Evolutionary conservation across 2,113 vertebrate species (phyloP).

Genomic region (Gobius niger): DNA sequence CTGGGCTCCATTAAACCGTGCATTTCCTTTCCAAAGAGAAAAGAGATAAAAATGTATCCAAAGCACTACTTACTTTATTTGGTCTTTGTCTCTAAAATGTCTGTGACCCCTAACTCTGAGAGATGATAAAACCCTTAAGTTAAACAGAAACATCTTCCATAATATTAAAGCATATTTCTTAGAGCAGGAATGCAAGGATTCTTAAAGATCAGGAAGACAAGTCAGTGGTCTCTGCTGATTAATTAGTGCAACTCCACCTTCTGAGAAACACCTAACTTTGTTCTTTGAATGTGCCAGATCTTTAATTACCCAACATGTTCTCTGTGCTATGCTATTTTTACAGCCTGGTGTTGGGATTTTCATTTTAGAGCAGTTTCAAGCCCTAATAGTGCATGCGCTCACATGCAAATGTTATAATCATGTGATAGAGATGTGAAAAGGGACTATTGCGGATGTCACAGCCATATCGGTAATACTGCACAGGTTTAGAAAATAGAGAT

Average conservation of each 20-base stretch:
- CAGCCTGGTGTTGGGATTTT: constrained; percentile 27
- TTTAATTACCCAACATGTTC: constrained; percentile 56
- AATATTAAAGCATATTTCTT: not conserved
- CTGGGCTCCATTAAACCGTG: too few species aligned
- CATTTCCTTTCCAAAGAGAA: not conserved
- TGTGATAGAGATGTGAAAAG: constrained; percentile 20
- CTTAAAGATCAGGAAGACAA: constrained; percentile 27
- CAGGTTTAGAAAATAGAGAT: too few species aligned
- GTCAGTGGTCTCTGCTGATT: constrained; percentile 49
- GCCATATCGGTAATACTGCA: not conserved
- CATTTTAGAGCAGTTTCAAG: constrained; percentile 26
- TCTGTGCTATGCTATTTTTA: constrained; percentile 51
- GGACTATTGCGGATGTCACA: not conserved
- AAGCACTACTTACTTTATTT: not conserved
- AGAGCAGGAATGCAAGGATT: constrained; percentile 23
- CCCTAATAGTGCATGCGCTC: not conserved
- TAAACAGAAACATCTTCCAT: not conserved
- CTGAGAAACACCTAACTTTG: constrained; percentile 48
- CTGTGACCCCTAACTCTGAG: not conserved
- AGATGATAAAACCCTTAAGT: not conserved
- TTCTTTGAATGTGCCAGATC: constrained; percentile 43
- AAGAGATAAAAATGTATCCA: not conserved
- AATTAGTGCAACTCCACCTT: constrained; percentile 59
- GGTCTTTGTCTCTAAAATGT: not conserved
- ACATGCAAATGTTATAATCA: constrained; percentile 13